These are phyloP conservation scores for Aplysina aerophoba DNA, from an alignment of 37 sponge, comb jelly and placozoan species.

Conservation along the genomic window DNA sequence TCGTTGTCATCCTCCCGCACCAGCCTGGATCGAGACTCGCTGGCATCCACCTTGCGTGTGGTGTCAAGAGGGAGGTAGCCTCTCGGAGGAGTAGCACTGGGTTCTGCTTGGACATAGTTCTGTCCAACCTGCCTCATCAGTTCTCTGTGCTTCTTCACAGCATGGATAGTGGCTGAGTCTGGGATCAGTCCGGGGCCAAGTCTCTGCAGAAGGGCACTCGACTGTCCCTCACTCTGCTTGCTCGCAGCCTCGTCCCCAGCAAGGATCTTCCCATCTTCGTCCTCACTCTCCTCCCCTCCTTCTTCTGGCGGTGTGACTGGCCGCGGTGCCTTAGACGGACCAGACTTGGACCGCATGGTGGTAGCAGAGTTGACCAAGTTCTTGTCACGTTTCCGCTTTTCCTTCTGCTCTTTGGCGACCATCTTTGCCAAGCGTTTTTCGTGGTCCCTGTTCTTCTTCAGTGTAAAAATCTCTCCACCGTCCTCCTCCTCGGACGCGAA, in stretches of 20 bases:
- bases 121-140: constrained; percentile 61
- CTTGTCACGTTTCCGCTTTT: constrained; percentile 35
- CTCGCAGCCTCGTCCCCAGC: constrained; percentile 17
- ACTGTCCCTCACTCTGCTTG: background rate
- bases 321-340: background rate
- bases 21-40: constrained; percentile 39
- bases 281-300: background rate
- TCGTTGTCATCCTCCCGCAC: constrained; percentile 77
- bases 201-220: background rate
- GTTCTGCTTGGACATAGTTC: background rate
- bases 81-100: background rate
- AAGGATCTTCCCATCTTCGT: constrained; percentile 18
- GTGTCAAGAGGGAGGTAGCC: constrained; percentile 49
- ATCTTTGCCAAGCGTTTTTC: constrained; percentile 39
- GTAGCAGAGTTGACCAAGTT: constrained; percentile 16
- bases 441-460: constrained; percentile 57
- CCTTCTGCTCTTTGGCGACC: constrained; percentile 25
- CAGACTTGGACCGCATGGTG: constrained; percentile 3
- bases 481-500: constrained; percentile 43
- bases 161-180: constrained; percentile 82
- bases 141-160: constrained; percentile 80
- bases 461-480: constrained; percentile 46
- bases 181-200: constrained; percentile 73
- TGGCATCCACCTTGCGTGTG: background rate
- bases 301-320: background rate